Evolutionary conservation across 2,888 invertebrate species (phyloP).

Genomic region (Drosophila fulvimacula): DNA sequence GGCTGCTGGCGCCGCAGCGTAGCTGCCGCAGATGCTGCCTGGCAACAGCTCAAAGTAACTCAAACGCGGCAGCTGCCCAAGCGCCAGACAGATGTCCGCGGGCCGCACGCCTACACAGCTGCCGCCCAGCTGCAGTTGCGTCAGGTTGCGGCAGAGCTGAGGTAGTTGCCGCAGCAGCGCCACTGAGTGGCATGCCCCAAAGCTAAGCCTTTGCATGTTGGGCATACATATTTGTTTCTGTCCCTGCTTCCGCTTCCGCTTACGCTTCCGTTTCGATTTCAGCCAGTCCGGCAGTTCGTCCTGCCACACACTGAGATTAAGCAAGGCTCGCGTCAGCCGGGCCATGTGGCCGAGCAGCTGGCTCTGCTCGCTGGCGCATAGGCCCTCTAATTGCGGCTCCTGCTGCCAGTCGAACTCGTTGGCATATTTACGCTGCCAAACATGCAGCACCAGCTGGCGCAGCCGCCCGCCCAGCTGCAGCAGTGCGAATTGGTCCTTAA

Average conservation of each 20-base stretch:
- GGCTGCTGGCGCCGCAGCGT: background rate
- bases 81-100: conserved; percentile 33
- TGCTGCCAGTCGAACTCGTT: conserved; percentile 46
- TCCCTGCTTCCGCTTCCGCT: background rate
- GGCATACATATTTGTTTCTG: conserved; percentile 13
- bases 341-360: conserved; percentile 45
- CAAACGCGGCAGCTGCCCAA: conserved; percentile 34
- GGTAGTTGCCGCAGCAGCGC: conserved; percentile 47
- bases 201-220: conserved; percentile 45
- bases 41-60: conserved; percentile 52
- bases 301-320: conserved; percentile 42
- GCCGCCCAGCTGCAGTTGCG: conserved; percentile 45
- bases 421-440: conserved; percentile 60
- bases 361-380: conserved; percentile 41
- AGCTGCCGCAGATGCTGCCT: conserved; percentile 9
- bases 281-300: conserved; percentile 4
- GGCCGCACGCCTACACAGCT: conserved; percentile 12
- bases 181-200: conserved; percentile 26
- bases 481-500: conserved; percentile 61
- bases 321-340: conserved; percentile 44
- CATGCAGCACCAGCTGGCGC: conserved; percentile 41
- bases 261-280: background rate
- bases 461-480: conserved; percentile 50
- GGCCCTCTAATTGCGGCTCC: conserved; percentile 44
- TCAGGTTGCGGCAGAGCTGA: conserved; percentile 36